phyloP scores from a whole-genome alignment of 2,888 invertebrate species.

The Erebia aethiops region DNA sequence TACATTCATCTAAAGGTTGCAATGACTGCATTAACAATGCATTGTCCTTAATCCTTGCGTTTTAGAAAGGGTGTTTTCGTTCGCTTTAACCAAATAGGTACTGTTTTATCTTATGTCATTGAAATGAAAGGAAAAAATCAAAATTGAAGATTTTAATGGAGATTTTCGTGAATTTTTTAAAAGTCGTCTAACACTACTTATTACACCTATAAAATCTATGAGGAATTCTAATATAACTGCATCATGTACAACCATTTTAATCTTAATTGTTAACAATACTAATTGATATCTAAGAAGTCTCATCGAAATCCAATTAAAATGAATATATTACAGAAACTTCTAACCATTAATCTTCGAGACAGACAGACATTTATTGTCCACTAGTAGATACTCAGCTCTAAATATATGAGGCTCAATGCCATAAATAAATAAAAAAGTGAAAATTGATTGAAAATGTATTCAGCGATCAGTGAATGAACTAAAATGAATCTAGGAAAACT shows the following conservation, averaged over 20 bases:
- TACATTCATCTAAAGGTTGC: constrained; percentile 10
- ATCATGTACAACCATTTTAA: too few species aligned
- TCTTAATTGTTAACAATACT: too few species aligned
- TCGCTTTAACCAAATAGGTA: not conserved
- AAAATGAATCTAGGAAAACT: constrained; percentile 45
- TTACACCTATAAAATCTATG: too few species aligned
- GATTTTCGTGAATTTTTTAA: too few species aligned
- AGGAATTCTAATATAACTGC: too few species aligned
- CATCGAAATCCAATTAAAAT: constrained; percentile 5
- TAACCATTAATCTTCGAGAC: not conserved
- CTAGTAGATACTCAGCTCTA: not conserved
- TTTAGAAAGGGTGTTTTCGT: constrained; percentile 16
- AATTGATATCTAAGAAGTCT: not conserved
- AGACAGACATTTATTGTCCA: constrained; percentile 10
- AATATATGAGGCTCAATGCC: not conserved
- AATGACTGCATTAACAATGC: constrained; percentile 5
- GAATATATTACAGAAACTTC: not conserved
- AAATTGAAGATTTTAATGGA: too few species aligned
- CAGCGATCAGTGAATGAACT: constrained; percentile 27
- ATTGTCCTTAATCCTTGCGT: constrained; percentile 5
- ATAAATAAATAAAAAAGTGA: constrained; percentile 28
- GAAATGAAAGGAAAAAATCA: not conserved
- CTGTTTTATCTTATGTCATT: too few species aligned
- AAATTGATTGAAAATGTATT: constrained; percentile 28
- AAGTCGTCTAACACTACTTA: too few species aligned